phyloP scores from a whole-genome alignment of 2,797 vertebrate genomes.

The Smutsia gigantea region DNA sequence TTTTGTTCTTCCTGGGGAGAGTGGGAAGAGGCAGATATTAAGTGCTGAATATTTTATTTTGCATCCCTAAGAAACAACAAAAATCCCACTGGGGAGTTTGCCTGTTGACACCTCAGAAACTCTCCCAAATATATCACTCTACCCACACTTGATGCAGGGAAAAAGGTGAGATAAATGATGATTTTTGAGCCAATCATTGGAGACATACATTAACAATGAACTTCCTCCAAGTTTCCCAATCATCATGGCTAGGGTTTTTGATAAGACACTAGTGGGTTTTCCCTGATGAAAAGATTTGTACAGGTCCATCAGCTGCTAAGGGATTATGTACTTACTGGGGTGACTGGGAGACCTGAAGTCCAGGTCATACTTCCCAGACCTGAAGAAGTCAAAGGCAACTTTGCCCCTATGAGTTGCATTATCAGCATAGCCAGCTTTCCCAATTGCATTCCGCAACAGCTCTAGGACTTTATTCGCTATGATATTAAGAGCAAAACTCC shows the following conservation, averaged over 20 bases:
- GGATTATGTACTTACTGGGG: background rate
- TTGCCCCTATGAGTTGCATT: conserved; percentile 95
- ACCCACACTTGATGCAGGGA: background rate
- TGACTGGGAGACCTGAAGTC: conserved; percentile 77
- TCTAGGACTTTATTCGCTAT: background rate
- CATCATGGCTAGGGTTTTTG: conserved; percentile 94
- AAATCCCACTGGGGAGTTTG: background rate
- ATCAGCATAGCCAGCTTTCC: conserved; percentile 92
- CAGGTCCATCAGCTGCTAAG: background rate
- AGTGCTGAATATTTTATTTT: background rate
- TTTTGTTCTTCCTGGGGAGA: background rate
- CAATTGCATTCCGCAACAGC: conserved; percentile 88
- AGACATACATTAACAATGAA: conserved; percentile 90
- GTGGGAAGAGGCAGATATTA: background rate
- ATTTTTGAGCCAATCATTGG: conserved; percentile 67
- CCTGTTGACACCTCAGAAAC: background rate
- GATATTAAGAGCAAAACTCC: conserved; percentile 91
- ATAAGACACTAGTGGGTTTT: conserved; percentile 94
- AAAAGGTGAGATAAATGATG: background rate
- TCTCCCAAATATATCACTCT: background rate
- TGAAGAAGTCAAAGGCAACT: conserved; percentile 94
- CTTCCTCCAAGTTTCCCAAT: conserved; percentile 93
- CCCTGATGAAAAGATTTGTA: conserved; percentile 89
- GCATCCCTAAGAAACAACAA: background rate
- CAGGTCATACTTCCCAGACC: conserved; percentile 93